Evolutionary conservation across 2,888 invertebrate species (phyloP), one percentile per base, ranked within the genome.

Genomic region (Hemicrepidius hirtus): DNA sequence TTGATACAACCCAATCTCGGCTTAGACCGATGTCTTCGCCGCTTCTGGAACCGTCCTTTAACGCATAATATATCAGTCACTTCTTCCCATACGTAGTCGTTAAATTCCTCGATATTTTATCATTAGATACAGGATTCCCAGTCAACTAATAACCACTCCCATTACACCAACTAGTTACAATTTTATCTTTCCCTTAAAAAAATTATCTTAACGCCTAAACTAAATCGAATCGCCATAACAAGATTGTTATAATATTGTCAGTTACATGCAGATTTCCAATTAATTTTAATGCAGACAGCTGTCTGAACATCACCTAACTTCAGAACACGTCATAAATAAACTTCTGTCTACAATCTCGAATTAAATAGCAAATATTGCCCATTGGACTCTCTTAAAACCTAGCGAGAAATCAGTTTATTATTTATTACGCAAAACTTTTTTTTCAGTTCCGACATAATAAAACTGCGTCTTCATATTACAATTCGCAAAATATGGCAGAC

Each of bases 1-100:
- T 70, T 70, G 65, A 65, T 59, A 46, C 49, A 32, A 46, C 41
- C 59, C 70, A 70, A 70, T 70, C 65, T 64, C 55, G 57, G 57
- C 41, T 70, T 59, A 59, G 46, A 40, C 65, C 55, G 41, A 70
- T 65, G 53, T 65, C 41, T 49, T 65, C 49, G 37, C 57, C 32
- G 20, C 16, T 32, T 65, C 40, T 53, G 59, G 55, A 63, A 18
- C 69, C 55, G 41, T 63, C 55, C 46, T 44, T 69, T 44, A 59
- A 55, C 41, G 62, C 62, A 53, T 69, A 69, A 63, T 53, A 49
- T 62, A 68, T 57, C 68, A 60, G 60, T 35, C 49, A 59, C 60
- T 41, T 50, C 62, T 68, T 60, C 68, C 50, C 50, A 53, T 53
- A 53, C 49, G 60, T 21, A 32, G 35, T 57, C 57, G 44, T 55